Conservation (phyloP, 2,797 vertebrate species). For the Calcarius lapponicus region DNA sequence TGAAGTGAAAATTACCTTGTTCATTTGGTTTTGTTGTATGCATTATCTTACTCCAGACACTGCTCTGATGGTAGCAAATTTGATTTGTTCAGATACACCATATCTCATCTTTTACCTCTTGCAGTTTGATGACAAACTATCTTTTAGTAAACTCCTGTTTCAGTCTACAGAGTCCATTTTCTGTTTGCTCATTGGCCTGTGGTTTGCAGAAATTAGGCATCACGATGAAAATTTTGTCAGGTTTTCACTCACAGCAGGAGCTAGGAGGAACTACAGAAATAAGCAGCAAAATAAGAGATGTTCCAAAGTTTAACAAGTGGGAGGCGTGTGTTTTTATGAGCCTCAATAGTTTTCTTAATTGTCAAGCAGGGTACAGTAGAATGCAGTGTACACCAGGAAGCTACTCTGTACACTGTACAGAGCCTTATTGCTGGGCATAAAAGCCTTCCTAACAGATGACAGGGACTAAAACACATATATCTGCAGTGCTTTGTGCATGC, state of each 20-base stretch:
- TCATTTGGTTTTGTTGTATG: neutral
- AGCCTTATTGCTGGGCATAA: neutral
- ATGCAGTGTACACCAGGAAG: neutral
- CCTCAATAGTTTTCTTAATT: neutral
- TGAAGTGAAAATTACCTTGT: neutral
- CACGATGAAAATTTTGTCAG: conserved; percentile 26
- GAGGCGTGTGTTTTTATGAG: neutral
- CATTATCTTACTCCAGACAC: neutral
- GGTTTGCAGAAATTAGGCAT: neutral
- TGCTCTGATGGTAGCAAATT: neutral
- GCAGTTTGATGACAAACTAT: neutral
- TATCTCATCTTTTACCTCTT: neutral
- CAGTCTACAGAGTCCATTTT: neutral
- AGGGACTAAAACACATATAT: neutral
- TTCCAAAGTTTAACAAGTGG: conserved; percentile 46
- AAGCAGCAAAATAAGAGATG: conserved; percentile 10
- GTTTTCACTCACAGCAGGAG: neutral
- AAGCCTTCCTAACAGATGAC: neutral
- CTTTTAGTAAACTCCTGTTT: conserved; percentile 13
- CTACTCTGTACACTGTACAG: neutral
- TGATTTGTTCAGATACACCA: neutral
- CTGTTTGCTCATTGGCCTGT: neutral
- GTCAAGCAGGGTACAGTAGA: neutral
- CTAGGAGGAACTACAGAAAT: conserved; percentile 48
- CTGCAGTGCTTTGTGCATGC: neutral